These are phyloP conservation scores for Sylvilagus bachmani DNA, from an alignment of 2,113 vertebrate genomes.

Conservation along the genomic window DNA sequence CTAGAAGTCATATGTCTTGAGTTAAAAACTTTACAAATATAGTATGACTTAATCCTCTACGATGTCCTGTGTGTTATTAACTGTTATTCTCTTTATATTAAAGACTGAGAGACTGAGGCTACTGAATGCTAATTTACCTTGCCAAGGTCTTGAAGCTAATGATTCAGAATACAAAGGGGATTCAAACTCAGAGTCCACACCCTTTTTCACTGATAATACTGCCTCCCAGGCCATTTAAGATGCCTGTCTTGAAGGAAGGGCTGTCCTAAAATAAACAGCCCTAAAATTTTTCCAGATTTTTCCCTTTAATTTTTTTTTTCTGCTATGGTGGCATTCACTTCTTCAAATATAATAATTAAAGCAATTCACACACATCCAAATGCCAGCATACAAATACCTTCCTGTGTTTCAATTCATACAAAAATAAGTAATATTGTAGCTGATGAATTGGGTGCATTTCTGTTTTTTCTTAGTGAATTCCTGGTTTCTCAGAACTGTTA, in stretches of 20 bases:
- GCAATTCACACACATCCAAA: constrained; percentile 44
- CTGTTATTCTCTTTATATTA: not conserved
- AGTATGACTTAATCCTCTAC: not conserved
- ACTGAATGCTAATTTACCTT: not conserved
- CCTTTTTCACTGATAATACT: not conserved
- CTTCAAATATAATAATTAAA: constrained; percentile 68
- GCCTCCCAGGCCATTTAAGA: not conserved
- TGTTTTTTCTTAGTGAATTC: constrained; percentile 70
- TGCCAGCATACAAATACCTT: constrained; percentile 71
- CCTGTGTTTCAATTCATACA: constrained; percentile 68
- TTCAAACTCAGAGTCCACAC: not conserved
- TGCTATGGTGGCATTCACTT: constrained; percentile 42
- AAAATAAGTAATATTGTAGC: constrained; percentile 71
- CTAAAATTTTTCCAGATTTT: constrained; percentile 48
- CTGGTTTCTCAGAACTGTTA: constrained; percentile 74
- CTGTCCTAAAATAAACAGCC: constrained; percentile 18
- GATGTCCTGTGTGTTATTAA: not conserved
- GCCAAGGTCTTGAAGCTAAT: not conserved
- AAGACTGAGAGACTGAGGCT: not conserved
- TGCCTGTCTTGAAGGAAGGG: not conserved
- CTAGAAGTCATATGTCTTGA: not conserved
- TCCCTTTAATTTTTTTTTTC: constrained; percentile 45
- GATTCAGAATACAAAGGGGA: not conserved
- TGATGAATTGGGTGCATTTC: constrained; percentile 64
- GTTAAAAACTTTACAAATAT: not conserved